Conservation (phyloP, 2,888 invertebrate genomes). For the Hoplodrina blanda region DNA sequence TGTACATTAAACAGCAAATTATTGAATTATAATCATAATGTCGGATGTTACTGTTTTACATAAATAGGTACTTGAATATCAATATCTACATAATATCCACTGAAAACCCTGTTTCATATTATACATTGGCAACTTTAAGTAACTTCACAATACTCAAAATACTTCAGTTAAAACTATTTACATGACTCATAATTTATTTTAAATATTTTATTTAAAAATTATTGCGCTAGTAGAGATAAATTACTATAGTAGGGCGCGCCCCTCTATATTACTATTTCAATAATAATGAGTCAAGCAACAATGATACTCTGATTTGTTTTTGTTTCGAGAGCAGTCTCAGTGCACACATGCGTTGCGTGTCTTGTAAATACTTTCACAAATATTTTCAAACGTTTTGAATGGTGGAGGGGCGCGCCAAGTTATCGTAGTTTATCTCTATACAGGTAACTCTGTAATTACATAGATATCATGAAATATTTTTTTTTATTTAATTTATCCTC, state of each 20-base stretch:
- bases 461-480: constrained; percentile 14
- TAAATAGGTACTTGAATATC: constrained; percentile 53
- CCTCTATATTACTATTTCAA: too few relatives aligned
- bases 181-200: constrained; percentile 48
- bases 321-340: too few relatives aligned
- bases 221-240: constrained; percentile 52
- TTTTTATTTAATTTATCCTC: background rate
- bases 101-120: constrained; percentile 74
- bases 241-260: too few relatives aligned
- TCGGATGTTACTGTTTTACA: constrained; percentile 47
- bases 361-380: too few relatives aligned
- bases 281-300: too few relatives aligned
- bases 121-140: constrained; percentile 76
- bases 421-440: constrained; percentile 2
- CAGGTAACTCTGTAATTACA: constrained; percentile 57
- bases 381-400: too few relatives aligned
- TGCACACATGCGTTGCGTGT: too few relatives aligned
- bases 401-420: too few relatives aligned
- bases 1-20: constrained; percentile 55
- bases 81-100: constrained; percentile 58
- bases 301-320: too few relatives aligned
- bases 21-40: constrained; percentile 38
- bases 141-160: constrained; percentile 67
- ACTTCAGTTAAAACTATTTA: constrained; percentile 59
- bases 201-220: constrained; percentile 44